These are phyloP conservation scores for Apocrypta bakeri DNA, from an alignment of 1,140 invertebrate species.

Conservation along the genomic window DNA sequence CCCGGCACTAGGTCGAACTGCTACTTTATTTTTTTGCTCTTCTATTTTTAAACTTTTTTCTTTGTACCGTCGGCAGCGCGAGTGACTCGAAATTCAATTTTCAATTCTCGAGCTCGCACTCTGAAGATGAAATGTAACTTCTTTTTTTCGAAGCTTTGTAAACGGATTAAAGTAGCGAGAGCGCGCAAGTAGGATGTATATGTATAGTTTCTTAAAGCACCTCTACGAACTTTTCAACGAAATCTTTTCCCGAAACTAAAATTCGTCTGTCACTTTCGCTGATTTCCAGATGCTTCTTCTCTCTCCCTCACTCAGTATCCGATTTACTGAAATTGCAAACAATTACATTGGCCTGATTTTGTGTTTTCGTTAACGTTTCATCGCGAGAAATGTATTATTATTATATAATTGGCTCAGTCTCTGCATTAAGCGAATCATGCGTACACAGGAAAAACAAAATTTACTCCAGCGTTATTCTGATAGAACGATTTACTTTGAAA, in stretches of 20 bases:
- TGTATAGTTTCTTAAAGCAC: neutral
- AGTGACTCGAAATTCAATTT: conserved; percentile 16
- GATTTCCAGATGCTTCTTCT: neutral
- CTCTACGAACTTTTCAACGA: neutral
- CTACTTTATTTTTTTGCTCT: neutral
- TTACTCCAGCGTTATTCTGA: neutral
- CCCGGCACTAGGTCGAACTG: conserved; percentile 13
- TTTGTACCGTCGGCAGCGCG: neutral
- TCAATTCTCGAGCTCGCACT: conserved; percentile 5
- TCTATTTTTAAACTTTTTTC: neutral
- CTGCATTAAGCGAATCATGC: no score
- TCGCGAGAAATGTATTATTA: neutral
- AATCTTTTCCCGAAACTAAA: neutral
- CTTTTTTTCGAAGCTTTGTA: neutral
- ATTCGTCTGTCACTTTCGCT: neutral
- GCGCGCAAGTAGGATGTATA: neutral
- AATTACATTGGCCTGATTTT: neutral
- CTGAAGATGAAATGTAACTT: neutral
- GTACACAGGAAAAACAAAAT: neutral
- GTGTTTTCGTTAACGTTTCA: neutral
- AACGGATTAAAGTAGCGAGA: neutral
- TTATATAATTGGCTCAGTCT: no score
- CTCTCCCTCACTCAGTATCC: no score
- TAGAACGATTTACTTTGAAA: conserved; percentile 23
- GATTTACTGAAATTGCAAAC: neutral